phyloP scores from a whole-genome alignment of 2,113 vertebrate species.

The Illadopsis cleaveri region DNA sequence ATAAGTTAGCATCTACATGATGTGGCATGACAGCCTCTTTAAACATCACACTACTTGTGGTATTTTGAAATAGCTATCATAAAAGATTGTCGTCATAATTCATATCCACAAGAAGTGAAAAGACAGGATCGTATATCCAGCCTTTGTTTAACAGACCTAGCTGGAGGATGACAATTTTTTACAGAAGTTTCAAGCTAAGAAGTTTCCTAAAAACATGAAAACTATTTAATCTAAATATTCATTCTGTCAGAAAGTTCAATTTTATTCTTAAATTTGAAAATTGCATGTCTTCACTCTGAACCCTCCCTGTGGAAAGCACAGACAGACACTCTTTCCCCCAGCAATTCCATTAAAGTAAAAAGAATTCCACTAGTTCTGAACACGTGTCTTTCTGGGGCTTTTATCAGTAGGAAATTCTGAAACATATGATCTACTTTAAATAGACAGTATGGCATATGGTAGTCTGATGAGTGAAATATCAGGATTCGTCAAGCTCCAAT shows the following conservation, averaged over 20 bases:
- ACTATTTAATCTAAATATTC: neutral
- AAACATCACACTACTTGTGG: neutral
- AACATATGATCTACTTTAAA: neutral
- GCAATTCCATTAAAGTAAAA: neutral
- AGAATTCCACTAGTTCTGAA: neutral
- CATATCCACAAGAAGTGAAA: neutral
- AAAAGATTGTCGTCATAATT: neutral
- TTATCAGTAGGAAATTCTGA: neutral
- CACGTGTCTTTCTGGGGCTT: neutral
- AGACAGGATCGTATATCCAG: neutral
- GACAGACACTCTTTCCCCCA: neutral
- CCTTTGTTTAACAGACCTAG: neutral
- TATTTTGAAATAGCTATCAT: neutral
- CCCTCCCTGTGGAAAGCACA: neutral
- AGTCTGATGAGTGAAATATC: neutral
- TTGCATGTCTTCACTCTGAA: rapidly evolving
- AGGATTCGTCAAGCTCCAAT: neutral
- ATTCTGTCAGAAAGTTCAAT: neutral
- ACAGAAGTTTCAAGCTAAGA: neutral
- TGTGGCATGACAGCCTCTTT: neutral
- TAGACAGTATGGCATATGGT: neutral
- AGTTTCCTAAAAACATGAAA: neutral
- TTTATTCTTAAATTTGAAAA: neutral
- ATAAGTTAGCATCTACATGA: neutral
- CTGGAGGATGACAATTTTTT: neutral